Evolutionary conservation across 2,797 vertebrate genomes (phyloP).

Genomic region (Euthynnus affinis): DNA sequence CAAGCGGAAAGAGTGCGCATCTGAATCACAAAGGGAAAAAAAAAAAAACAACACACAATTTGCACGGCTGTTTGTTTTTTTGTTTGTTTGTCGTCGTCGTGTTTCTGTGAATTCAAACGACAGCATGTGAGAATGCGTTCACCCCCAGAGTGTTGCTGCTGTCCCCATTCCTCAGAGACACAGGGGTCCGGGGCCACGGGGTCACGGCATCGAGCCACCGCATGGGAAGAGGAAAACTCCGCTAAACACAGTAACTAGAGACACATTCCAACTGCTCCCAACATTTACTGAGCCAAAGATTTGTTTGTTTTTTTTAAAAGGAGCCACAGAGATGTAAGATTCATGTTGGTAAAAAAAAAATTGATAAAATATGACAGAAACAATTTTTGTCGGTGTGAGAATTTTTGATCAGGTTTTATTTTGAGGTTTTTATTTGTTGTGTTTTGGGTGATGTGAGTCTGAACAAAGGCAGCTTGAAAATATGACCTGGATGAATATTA

Average conservation of each 20-base stretch:
- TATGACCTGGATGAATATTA: background rate
- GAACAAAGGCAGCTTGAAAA: background rate
- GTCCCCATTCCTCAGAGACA: constrained; percentile 59
- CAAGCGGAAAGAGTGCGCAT: background rate
- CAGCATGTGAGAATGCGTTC: constrained; percentile 33
- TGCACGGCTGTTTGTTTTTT: no score
- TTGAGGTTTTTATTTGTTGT: background rate
- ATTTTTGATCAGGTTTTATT: background rate
- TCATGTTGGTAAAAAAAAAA: background rate
- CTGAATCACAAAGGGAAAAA: constrained; percentile 2
- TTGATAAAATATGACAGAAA: background rate
- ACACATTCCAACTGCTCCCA: background rate
- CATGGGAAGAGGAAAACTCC: constrained; percentile 39
- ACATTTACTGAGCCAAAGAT: background rate
- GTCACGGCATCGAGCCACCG: constrained; percentile 30
- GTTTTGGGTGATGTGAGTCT: background rate
- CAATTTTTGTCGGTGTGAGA: no score
- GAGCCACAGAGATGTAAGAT: background rate
- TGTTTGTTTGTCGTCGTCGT: no score
- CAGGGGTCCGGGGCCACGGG: constrained; percentile 20
- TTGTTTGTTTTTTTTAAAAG: background rate
- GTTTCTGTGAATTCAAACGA: constrained; percentile 11
- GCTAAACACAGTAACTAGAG: background rate
- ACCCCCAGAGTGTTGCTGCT: constrained; percentile 43
- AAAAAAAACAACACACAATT: background rate